A percentile compares a stretch with the other conserved stretches of the same genome.
phyloP scores from a whole-genome alignment of 2,888 invertebrate species.

The Ochropacha duplaris region DNA sequence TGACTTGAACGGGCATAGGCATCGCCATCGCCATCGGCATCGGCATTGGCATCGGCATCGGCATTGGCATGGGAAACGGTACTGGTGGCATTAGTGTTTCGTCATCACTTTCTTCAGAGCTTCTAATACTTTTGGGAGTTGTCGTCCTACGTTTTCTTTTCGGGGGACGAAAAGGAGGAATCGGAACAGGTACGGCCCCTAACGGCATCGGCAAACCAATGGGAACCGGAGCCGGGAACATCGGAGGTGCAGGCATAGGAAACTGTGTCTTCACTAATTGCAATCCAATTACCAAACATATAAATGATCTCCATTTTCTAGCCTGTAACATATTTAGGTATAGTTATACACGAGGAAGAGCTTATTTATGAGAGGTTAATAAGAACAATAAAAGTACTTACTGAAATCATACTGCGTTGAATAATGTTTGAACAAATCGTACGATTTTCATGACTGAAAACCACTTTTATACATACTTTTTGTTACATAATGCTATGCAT shows the following conservation, averaged over 20 bases:
- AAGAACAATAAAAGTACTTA: slow-evolving; percentile 26
- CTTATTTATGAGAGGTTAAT: background rate
- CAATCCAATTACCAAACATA: slow-evolving; percentile 18
- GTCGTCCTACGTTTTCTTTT: background rate
- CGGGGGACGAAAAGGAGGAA: slow-evolving; percentile 8
- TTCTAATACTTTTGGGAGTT: slow-evolving; percentile 22
- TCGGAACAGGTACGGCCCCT: slow-evolving; percentile 10
- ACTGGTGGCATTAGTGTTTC: slow-evolving; percentile 16
- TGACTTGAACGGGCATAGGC: slow-evolving; percentile 44
- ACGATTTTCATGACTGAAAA: slow-evolving; percentile 24
- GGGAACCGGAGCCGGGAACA: slow-evolving; percentile 11
- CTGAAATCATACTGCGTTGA: slow-evolving; percentile 38
- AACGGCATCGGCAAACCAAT: slow-evolving; percentile 23
- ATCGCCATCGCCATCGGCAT: slow-evolving; percentile 20
- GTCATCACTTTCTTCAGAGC: slow-evolving; percentile 13
- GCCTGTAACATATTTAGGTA: slow-evolving; percentile 24
- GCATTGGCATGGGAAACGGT: slow-evolving; percentile 7
- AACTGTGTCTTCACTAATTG: slow-evolving; percentile 32
- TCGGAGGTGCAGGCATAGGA: slow-evolving; percentile 14
- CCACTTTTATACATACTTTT: slow-evolving; percentile 45
- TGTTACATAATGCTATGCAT: slow-evolving; percentile 32
- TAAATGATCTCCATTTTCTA: slow-evolving; percentile 27
- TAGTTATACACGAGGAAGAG: background rate
- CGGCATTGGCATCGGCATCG: too few relatives aligned
- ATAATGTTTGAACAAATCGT: slow-evolving; percentile 16